Conservation (phyloP, 2,888 invertebrate genomes). For the Phania funesta region DNA sequence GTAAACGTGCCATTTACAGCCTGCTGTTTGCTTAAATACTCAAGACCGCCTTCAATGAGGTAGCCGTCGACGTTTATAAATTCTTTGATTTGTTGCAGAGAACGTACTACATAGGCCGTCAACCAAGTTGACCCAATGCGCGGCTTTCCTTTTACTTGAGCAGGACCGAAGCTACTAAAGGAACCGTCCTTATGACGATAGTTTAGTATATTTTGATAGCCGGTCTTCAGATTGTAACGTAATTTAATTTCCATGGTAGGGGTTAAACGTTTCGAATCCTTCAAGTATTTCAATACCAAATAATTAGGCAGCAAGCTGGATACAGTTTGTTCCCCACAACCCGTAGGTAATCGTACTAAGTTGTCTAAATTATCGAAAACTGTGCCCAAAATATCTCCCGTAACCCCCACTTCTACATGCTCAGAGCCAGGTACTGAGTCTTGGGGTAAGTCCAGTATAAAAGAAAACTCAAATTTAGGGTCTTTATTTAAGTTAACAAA, state of each 20-base stretch:
- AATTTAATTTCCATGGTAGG: conserved; percentile 84
- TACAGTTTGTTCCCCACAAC: conserved; percentile 89
- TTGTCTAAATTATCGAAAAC: conserved; percentile 84
- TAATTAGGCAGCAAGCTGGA: conserved; percentile 86
- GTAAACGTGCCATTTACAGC: conserved; percentile 87
- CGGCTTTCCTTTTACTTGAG: conserved; percentile 74
- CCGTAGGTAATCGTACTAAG: conserved; percentile 84
- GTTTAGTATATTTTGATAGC: conserved; percentile 94
- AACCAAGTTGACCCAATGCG: conserved; percentile 87
- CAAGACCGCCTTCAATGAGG: conserved; percentile 84
- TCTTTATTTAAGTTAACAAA: conserved; percentile 85
- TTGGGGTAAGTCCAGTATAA: conserved; percentile 88
- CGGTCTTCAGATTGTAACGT: conserved; percentile 85
- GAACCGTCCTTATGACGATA: conserved; percentile 93
- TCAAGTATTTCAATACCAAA: conserved; percentile 89
- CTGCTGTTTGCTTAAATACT: conserved; percentile 87
- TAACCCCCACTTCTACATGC: conserved; percentile 82
- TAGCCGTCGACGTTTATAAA: conserved; percentile 85
- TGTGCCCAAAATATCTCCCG: conserved; percentile 84
- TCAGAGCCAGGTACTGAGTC: conserved; percentile 85
- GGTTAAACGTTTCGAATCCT: conserved; percentile 83
- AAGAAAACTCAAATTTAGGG: conserved; percentile 82
- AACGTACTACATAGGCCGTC: conserved; percentile 90
- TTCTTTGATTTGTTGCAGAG: conserved; percentile 86
- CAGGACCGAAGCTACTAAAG: conserved; percentile 89